A percentile compares a stretch with the other conserved stretches of the same genome.
Evolutionary conservation across 2,797 vertebrate species (phyloP).

Genomic region (Tenualosa ilisha): DNA sequence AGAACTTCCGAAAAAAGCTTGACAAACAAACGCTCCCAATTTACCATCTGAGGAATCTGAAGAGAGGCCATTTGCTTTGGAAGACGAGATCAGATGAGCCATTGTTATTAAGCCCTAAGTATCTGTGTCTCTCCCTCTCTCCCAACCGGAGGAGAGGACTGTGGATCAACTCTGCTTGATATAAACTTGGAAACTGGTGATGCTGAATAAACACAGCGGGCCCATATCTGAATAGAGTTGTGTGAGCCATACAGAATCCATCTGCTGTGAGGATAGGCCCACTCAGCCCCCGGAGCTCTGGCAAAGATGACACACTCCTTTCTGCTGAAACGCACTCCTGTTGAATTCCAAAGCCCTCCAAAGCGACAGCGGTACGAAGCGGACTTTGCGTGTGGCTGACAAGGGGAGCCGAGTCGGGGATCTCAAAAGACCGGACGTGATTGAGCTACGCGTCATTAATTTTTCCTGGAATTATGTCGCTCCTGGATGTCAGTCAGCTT

Average conservation of each 20-base stretch:
- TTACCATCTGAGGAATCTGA: neutral
- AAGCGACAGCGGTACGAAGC: neutral
- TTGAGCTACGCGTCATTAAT: constrained; percentile 1
- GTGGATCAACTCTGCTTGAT: constrained; percentile 6
- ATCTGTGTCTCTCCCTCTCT: neutral
- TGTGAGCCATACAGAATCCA: constrained; percentile 10
- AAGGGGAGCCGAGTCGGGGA: neutral
- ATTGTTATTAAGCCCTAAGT: constrained; percentile 5
- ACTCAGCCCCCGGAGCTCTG: neutral
- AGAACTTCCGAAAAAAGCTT: constrained; percentile 4
- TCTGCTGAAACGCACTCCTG: neutral
- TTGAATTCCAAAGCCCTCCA: neutral
- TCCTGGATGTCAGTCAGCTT: neutral
- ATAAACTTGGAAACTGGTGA: constrained; percentile 3
- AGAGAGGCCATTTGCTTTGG: constrained; percentile 9
- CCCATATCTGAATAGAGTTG: neutral
- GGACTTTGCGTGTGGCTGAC: neutral
- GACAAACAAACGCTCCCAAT: constrained; percentile 17
- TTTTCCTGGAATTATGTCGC: neutral
- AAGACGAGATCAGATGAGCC: neutral
- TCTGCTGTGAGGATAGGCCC: neutral
- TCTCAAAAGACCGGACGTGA: neutral
- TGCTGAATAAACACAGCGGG: neutral
- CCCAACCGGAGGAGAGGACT: neutral
- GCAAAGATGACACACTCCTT: neutral